phyloP scores from a whole-genome alignment of 2,888 invertebrate species.

The Aspidiotus rigidus region DNA sequence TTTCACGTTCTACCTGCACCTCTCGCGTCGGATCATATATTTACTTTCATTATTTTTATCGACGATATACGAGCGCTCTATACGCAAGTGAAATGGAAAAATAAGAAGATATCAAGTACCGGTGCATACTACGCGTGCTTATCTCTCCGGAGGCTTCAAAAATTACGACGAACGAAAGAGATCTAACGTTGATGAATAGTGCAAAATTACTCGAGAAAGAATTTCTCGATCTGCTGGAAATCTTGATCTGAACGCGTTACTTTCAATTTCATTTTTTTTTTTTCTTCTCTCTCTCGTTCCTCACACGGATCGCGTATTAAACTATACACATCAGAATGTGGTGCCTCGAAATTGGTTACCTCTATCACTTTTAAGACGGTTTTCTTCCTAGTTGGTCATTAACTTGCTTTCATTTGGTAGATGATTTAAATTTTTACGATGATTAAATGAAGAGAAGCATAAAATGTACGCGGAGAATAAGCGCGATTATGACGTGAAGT shows the following conservation, averaged over 20 bases:
- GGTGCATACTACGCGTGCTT: no score
- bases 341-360: no score
- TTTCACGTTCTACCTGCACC: not conserved
- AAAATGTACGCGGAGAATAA: no score
- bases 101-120: not conserved
- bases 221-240: not conserved
- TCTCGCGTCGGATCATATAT: not conserved
- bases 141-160: no score
- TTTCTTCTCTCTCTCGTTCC: not conserved
- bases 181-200: not conserved
- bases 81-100: not conserved
- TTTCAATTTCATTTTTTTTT: constrained; percentile 2
- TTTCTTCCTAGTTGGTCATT: not conserved
- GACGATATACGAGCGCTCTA: not conserved
- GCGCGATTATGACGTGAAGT: no score
- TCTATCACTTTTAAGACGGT: not conserved
- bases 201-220: constrained; percentile 2
- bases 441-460: no score
- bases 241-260: constrained; percentile 2
- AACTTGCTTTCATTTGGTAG: not conserved
- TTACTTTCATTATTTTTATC: constrained; percentile 4
- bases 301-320: no score
- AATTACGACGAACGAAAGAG: no score
- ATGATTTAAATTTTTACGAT: constrained; percentile 2
- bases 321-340: no score